These are phyloP conservation scores for Tokudaia tokunoshimensis DNA, from an alignment of 2,797 vertebrate genomes.

Conservation along the genomic window DNA sequence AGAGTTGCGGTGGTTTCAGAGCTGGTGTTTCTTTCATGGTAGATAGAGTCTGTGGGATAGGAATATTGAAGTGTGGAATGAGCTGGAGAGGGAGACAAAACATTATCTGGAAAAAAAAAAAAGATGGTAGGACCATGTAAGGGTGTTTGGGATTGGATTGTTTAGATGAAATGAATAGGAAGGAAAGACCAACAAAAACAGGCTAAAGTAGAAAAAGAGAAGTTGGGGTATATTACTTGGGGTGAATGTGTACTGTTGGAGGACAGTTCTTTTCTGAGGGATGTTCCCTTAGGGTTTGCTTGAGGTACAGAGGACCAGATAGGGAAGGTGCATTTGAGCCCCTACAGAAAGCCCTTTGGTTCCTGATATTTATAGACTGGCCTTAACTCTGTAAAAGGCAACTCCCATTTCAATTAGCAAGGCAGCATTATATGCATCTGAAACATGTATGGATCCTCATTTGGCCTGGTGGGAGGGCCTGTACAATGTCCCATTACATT, in stretches of 20 bases:
- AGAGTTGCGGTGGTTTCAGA: conserved; percentile 34
- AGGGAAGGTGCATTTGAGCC: conserved; percentile 29
- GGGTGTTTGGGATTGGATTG: not conserved
- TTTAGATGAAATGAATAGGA: not conserved
- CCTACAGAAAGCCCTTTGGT: conserved; percentile 71
- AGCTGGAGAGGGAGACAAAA: not conserved
- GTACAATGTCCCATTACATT: conserved; percentile 41
- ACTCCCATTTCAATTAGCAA: conserved; percentile 52
- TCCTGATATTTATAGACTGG: conserved; percentile 74
- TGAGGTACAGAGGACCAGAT: conserved; percentile 23
- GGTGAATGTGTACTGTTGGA: not conserved
- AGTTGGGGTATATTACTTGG: not conserved
- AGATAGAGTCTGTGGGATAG: not conserved
- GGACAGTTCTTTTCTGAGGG: not conserved
- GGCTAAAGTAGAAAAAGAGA: not conserved
- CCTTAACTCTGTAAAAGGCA: conserved; percentile 64
- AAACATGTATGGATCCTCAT: conserved; percentile 62
- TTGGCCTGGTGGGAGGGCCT: conserved; percentile 40
- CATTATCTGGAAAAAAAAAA: conserved; percentile 27
- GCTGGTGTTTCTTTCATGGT: conserved; percentile 23
- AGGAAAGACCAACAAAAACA: conserved; percentile 38
- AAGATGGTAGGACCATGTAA: not conserved
- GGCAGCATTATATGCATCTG: conserved; percentile 65
- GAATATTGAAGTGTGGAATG: not conserved
- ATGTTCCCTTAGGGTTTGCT: not conserved